These are phyloP conservation scores for Apostichopus parvimensis DNA, from an alignment of 35 echinoderm and acorn worm species.

Conservation along the genomic window DNA sequence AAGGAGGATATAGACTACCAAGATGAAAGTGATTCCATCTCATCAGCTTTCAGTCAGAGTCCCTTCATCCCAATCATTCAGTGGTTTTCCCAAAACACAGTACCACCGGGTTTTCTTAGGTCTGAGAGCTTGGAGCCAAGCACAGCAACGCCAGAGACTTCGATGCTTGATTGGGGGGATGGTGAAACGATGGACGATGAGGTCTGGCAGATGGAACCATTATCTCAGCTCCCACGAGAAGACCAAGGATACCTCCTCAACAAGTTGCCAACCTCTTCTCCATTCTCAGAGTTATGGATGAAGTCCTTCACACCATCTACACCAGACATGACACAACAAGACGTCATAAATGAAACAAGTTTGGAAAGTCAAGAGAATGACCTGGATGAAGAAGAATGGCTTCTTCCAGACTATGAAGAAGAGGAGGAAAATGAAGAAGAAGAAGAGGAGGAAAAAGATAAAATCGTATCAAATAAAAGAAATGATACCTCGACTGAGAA, in stretches of 20 bases:
- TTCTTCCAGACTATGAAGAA: background rate
- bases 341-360: too few relatives aligned
- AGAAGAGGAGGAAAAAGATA: background rate
- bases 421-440: background rate
- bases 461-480: background rate
- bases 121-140: background rate
- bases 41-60: constrained; percentile 1
- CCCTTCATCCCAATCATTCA: background rate
- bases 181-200: background rate
- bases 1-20: background rate
- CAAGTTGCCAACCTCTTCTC: background rate
- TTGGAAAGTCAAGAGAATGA: too few relatives aligned
- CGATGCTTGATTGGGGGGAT: background rate
- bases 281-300: background rate
- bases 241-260: too few relatives aligned
- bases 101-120: background rate
- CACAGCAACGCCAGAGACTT: background rate
- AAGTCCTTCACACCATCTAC: background rate
- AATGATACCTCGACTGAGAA: background rate
- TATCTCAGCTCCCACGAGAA: background rate
- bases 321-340: background rate
- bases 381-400: background rate
- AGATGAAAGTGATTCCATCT: background rate
- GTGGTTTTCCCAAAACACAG: constrained; percentile 11
- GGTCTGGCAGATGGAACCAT: background rate